Conservation (phyloP, 2,888 invertebrate genomes). For the Dryadula phaetusa region DNA sequence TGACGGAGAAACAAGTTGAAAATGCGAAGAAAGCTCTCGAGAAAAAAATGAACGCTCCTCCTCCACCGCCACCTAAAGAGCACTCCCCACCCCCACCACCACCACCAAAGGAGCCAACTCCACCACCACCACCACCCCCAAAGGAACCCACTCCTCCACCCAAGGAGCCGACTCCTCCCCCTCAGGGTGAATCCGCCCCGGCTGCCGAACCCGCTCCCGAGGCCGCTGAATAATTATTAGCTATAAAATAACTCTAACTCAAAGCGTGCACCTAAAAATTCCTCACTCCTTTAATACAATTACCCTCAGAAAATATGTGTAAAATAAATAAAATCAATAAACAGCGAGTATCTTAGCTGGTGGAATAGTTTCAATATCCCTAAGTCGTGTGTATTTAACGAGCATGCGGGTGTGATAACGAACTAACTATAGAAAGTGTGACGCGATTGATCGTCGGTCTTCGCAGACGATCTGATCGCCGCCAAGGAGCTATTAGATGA, state of each 20-base stretch:
- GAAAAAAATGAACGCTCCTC: constrained; percentile 46
- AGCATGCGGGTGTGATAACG: constrained; percentile 60
- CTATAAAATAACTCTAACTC: background rate
- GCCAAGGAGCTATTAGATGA: constrained; percentile 96
- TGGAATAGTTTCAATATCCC: constrained; percentile 67
- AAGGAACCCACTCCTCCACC: constrained; percentile 50
- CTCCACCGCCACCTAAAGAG: constrained; percentile 50
- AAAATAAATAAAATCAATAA: constrained; percentile 60
- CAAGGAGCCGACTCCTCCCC: constrained; percentile 51
- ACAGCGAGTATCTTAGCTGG: constrained; percentile 72
- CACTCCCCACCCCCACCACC: constrained; percentile 52
- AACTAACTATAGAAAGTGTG: constrained; percentile 41
- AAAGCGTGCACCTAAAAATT: constrained; percentile 9
- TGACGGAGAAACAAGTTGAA: constrained; percentile 52
- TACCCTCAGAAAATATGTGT: constrained; percentile 14
- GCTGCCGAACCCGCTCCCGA: constrained; percentile 47
- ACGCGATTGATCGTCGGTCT: constrained; percentile 63
- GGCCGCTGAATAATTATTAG: constrained; percentile 39
- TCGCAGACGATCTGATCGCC: constrained; percentile 91
- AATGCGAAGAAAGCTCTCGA: constrained; percentile 32
- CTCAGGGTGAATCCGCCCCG: constrained; percentile 51
- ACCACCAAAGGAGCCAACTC: constrained; percentile 53
- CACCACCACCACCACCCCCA: constrained; percentile 48
- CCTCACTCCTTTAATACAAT: constrained; percentile 7
- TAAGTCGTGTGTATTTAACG: constrained; percentile 31